Conservation (phyloP, 2,797 vertebrate species). For the Phrynocephalus forsythii region DNA sequence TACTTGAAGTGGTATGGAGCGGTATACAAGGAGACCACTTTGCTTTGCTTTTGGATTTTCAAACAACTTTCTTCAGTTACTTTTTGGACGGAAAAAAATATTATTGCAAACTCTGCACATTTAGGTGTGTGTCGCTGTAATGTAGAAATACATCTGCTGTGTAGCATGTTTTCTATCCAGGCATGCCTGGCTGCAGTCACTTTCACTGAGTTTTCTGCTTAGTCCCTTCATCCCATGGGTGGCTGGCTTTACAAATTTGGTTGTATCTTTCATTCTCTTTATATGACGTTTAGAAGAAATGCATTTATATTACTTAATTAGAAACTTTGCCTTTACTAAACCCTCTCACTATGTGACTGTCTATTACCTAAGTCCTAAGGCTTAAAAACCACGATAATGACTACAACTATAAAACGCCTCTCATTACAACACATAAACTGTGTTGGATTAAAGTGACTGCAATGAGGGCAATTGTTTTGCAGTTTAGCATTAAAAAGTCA, state of each 20-base stretch:
- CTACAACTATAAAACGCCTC: constrained; percentile 69
- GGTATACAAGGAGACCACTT: no score
- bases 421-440: constrained; percentile 75
- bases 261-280: constrained; percentile 67
- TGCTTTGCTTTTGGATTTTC: not conserved
- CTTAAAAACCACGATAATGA: constrained; percentile 79
- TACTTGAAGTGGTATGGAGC: no score
- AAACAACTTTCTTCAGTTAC: not conserved
- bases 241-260: constrained; percentile 69
- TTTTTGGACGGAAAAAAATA: not conserved
- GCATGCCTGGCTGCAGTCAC: constrained; percentile 57
- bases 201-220: constrained; percentile 58
- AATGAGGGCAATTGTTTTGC: constrained; percentile 65
- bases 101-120: not conserved
- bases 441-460: constrained; percentile 71
- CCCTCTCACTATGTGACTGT: constrained; percentile 72
- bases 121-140: constrained; percentile 23
- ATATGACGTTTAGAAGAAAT: constrained; percentile 65
- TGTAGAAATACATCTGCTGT: constrained; percentile 54
- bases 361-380: constrained; percentile 77
- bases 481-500: constrained; percentile 74
- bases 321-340: constrained; percentile 75
- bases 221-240: constrained; percentile 63
- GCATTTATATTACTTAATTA: constrained; percentile 76
- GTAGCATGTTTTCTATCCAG: constrained; percentile 55